Evolutionary conservation across 2,113 vertebrate species (phyloP).

Genomic region (Pedetes capensis): DNA sequence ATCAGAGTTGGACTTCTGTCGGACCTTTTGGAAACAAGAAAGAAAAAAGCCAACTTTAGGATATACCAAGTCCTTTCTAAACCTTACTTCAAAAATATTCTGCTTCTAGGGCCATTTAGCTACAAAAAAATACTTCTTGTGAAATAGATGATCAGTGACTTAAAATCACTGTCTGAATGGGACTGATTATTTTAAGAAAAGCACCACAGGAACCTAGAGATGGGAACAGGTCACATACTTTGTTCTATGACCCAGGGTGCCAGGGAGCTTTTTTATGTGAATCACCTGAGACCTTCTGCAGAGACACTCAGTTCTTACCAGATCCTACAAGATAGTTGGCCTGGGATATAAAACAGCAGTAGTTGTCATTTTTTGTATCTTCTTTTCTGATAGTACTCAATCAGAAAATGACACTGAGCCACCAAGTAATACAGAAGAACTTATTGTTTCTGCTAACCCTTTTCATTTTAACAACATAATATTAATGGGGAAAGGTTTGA

Average conservation of each 20-base stretch:
- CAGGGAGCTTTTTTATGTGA: conserved; percentile 76
- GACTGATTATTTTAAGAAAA: conserved; percentile 66
- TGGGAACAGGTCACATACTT: conserved; percentile 44
- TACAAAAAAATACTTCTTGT: conserved; percentile 46
- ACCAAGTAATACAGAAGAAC: not conserved
- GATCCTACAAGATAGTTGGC: conserved; percentile 41
- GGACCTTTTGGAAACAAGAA: not conserved
- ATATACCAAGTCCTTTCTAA: conserved; percentile 50
- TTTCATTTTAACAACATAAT: not conserved
- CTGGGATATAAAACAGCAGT: conserved; percentile 44
- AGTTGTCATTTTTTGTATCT: not conserved
- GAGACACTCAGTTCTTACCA: conserved; percentile 64
- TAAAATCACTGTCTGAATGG: conserved; percentile 60
- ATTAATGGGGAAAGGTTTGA: not conserved
- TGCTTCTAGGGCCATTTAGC: conserved; percentile 47
- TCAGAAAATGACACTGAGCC: not conserved
- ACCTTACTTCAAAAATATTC: conserved; percentile 57
- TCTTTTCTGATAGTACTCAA: conserved; percentile 2
- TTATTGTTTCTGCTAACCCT: not conserved
- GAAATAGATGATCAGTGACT: conserved; percentile 45
- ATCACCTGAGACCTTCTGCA: conserved; percentile 58
- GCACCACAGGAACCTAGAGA: conserved; percentile 63
- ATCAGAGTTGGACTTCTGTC: not conserved
- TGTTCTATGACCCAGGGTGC: conserved; percentile 68
- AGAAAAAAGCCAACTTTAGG: conserved; percentile 38